A percentile compares a stretch with the other conserved stretches of the same genome.
These are phyloP conservation scores for Sardinella longiceps DNA, from an alignment of 2,797 vertebrate genomes.

Conservation along the genomic window DNA sequence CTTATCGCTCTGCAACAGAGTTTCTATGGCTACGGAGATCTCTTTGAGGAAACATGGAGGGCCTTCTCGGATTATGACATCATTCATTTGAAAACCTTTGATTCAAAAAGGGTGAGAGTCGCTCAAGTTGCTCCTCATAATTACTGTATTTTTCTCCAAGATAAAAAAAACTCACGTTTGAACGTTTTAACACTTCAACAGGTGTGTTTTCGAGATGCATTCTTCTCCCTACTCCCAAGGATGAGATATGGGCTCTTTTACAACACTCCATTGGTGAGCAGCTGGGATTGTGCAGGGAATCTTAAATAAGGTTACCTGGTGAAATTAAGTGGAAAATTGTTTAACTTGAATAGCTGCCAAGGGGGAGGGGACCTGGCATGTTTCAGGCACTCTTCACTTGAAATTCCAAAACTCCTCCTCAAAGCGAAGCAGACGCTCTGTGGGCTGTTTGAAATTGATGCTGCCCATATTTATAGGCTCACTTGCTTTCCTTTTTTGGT, in stretches of 20 bases:
- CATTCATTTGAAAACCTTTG: slow-evolving; percentile 92
- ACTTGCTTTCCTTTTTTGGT: background rate
- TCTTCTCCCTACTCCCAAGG: slow-evolving; percentile 93
- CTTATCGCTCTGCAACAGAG: slow-evolving; percentile 75
- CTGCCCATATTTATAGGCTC: background rate
- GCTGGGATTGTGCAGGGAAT: background rate
- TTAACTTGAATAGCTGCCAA: background rate
- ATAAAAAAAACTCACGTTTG: background rate
- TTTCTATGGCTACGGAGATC: slow-evolving; percentile 90
- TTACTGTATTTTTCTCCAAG: background rate
- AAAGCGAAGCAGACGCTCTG: background rate
- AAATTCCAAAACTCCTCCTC: background rate
- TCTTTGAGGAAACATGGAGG: slow-evolving; percentile 92
- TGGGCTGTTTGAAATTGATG: slow-evolving; percentile 8
- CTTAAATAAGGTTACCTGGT: slow-evolving; percentile 7
- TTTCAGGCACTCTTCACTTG: background rate
- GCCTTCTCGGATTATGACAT: slow-evolving; percentile 88
- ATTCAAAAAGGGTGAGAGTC: slow-evolving; percentile 87
- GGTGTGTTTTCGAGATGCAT: slow-evolving; percentile 92
- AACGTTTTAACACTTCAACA: slow-evolving; percentile 53
- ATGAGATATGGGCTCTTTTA: slow-evolving; percentile 98
- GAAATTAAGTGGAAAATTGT: slow-evolving; percentile 23
- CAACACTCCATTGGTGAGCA: slow-evolving; percentile 93
- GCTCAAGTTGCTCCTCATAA: background rate
- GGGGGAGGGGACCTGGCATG: background rate